Base-by-base conservation (phyloP, 2,888 invertebrate genomes). In the Danaus chrysippus region DNA sequence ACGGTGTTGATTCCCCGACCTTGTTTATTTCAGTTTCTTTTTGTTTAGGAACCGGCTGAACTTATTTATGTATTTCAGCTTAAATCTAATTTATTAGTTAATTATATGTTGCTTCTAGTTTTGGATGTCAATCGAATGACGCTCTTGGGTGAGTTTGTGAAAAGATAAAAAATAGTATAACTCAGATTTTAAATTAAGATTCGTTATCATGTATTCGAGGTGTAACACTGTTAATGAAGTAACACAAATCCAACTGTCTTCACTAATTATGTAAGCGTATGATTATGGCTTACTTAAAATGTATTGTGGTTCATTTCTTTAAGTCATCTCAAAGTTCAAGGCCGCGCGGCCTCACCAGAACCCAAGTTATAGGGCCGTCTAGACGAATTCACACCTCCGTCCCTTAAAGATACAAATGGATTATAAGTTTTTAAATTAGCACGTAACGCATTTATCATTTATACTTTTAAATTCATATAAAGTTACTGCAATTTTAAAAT, bases 1-100 rank as follows among this genome's bases (percentile, higher is more conserved):
- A 84, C 89, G 87, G 86, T 87, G 90, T 87, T 89, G 90, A 91
- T 88, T 90, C 88, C 76, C 84, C 90, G 89, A 90, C 90, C 90
- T 91, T 91, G 91, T 91, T 91, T 91, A 88, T 91, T 90, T 88
- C 87, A 88, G 85, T 89, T 91, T 87, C 88, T 89, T 90, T 89
- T 89, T 91, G 89, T 90, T 90, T 90, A 84, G 87, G 84, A 89
- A 90, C 87, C 80, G 82, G 81, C 86, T 86, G 82, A 82, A 84
- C 87, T 89, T 88, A 87, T 87, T 89, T 89, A 86, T 74, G 87
- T 86, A 77, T 83, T 80, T 82, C 80, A 57, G 82, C 81, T 17
- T 11, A 46, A 10, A 49, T 11, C 17, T 49, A 10, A 49, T 10
- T 49, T 15, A 17, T 17, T 34, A 34, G 23, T 84, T 77, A 75